Percentiles rank a stretch among this genome's conserved stretches.
Evolutionary conservation across 2,797 vertebrate species (phyloP).

Genomic region (Eulemur coronatus): DNA sequence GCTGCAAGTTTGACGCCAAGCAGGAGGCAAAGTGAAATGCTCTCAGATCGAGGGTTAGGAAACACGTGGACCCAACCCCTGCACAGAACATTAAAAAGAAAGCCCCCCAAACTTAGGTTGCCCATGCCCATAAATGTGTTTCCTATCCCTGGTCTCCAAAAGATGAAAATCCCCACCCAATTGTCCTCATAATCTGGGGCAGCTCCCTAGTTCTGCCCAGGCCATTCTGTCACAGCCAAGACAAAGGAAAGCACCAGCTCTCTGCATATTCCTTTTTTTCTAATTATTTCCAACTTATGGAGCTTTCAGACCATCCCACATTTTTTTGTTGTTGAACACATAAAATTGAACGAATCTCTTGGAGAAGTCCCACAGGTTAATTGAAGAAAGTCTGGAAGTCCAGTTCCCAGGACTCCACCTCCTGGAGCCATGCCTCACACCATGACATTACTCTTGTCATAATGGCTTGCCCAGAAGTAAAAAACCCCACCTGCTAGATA

Average conservation of each 20-base stretch:
- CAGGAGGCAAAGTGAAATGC: not conserved
- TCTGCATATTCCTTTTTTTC: not conserved
- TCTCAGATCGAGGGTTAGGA: not conserved
- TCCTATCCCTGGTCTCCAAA: not conserved
- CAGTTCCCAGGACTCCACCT: not conserved
- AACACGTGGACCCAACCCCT: rapidly evolving
- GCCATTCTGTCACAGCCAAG: not conserved
- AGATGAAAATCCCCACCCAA: not conserved
- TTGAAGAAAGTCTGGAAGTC: not conserved
- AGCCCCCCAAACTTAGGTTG: too few relatives aligned
- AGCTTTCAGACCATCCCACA: not conserved
- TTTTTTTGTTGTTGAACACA: not conserved
- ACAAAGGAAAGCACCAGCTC: not conserved
- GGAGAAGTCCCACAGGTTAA: not conserved
- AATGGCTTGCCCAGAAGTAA: not conserved
- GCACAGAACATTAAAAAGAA: not conserved
- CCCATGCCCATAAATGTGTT: rapidly evolving
- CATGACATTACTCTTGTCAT: not conserved
- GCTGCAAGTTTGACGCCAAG: not conserved
- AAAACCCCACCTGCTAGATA: not conserved
- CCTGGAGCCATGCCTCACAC: not conserved
- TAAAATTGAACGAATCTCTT: not conserved
- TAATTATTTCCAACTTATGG: not conserved
- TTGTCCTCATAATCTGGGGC: not conserved
- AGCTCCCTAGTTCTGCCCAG: not conserved